These are phyloP conservation scores for Apis laboriosa DNA, from an alignment of 1,140 invertebrate species.

Conservation along the genomic window DNA sequence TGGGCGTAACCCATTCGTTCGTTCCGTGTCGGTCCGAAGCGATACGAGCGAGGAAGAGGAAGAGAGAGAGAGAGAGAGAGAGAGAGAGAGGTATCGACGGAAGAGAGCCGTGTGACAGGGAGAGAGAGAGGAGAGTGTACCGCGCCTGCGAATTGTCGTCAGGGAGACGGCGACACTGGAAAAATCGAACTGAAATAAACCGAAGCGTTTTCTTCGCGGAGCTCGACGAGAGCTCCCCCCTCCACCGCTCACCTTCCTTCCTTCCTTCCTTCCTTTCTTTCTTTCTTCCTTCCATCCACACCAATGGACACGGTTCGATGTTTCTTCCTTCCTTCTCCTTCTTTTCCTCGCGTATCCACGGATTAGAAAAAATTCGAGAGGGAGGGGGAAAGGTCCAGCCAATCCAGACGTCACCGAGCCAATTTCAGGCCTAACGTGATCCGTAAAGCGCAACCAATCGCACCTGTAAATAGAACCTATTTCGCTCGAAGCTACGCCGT, in stretches of 20 bases:
- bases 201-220: slow-evolving; percentile 77
- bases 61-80: slow-evolving; percentile 17
- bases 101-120: slow-evolving; percentile 51
- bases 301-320: too few relatives aligned
- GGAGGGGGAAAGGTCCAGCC: too few relatives aligned
- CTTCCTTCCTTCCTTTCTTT: too few relatives aligned
- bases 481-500: neutral
- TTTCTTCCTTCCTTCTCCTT: too few relatives aligned
- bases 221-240: slow-evolving; percentile 49
- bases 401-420: neutral
- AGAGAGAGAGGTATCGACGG: slow-evolving; percentile 59
- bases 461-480: neutral
- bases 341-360: too few relatives aligned
- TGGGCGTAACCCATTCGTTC: slow-evolving; percentile 81
- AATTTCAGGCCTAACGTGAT: neutral
- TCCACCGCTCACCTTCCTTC: neutral
- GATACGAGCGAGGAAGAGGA: slow-evolving; percentile 63
- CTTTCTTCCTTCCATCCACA: too few relatives aligned
- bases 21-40: slow-evolving; percentile 59
- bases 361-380: too few relatives aligned
- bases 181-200: slow-evolving; percentile 82
- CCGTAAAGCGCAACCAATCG: slow-evolving; percentile 14
- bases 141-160: slow-evolving; percentile 81
- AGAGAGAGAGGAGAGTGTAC: slow-evolving; percentile 67
- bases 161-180: slow-evolving; percentile 79